Conservation (phyloP, 2,797 vertebrate genomes). For the Pterois miles region DNA sequence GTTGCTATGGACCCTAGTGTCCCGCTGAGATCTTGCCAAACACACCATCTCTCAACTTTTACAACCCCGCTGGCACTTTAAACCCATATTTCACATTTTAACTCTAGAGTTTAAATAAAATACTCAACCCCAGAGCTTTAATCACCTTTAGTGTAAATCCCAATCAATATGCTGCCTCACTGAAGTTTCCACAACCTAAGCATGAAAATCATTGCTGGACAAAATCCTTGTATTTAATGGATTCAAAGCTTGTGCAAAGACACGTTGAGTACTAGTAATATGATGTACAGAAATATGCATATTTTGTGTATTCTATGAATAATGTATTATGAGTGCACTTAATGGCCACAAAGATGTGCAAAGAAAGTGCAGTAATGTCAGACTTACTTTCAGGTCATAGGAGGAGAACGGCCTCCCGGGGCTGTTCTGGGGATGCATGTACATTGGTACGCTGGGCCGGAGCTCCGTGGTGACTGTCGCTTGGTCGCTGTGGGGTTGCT, state of each 20-base stretch:
- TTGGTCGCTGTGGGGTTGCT: conserved; percentile 74
- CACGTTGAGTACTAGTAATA: conserved; percentile 26
- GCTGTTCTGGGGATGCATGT: conserved; percentile 88
- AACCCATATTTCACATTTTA: conserved; percentile 66
- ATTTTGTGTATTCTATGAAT: conserved; percentile 40
- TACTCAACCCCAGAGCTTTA: conserved; percentile 46
- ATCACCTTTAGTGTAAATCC: conserved; percentile 48
- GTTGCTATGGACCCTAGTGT: conserved; percentile 27
- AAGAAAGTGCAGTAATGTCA: conserved; percentile 6
- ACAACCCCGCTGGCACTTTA: conserved; percentile 53
- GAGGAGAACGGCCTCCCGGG: conserved; percentile 86
- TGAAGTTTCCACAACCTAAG: conserved; percentile 24
- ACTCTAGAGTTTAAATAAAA: conserved; percentile 50
- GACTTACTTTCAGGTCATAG: conserved; percentile 90
- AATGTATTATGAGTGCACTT: conserved; percentile 36
- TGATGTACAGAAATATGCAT: conserved; percentile 38
- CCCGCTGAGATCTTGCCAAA: conserved; percentile 58
- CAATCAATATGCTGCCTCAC: conserved; percentile 22
- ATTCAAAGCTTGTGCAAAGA: conserved; percentile 44
- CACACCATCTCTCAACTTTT: conserved; percentile 61
- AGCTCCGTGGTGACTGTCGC: conserved; percentile 66
- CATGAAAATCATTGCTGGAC: conserved; percentile 30
- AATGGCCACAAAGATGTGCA: conserved; percentile 14
- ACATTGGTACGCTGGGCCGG: conserved; percentile 84
- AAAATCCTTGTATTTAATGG: conserved; percentile 26